These are phyloP conservation scores for Phortica magna DNA, from an alignment of 2,888 invertebrate genomes.

Conservation along the genomic window DNA sequence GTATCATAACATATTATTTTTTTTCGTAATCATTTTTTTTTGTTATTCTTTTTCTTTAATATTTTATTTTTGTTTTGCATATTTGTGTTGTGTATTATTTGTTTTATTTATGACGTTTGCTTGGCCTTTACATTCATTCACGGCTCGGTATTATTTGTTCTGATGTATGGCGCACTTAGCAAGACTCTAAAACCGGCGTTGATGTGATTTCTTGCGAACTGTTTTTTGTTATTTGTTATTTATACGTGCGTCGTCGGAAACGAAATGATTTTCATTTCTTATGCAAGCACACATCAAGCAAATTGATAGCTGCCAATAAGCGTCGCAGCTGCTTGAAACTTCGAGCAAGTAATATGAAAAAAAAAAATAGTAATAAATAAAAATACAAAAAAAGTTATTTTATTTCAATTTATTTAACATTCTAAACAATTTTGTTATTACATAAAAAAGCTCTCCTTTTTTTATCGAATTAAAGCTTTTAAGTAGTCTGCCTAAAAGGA, in stretches of 20 bases:
- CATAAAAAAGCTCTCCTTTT: too few species aligned
- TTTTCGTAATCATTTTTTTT: neutral
- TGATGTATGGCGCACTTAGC: constrained; percentile 26
- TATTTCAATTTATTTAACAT: neutral
- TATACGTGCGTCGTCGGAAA: neutral
- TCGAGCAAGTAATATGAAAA: neutral
- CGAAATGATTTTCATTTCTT: constrained; percentile 19
- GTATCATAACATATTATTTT: neutral
- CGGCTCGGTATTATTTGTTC: constrained; percentile 13
- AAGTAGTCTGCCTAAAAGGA: neutral
- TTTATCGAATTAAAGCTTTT: neutral
- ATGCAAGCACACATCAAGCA: constrained; percentile 13
- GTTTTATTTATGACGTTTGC: constrained; percentile 26
- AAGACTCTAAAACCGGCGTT: neutral
- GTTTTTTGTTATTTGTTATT: neutral
- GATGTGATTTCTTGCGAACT: constrained; percentile 23
- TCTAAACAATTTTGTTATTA: neutral
- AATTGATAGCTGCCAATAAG: constrained; percentile 26
- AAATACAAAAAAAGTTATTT: neutral
- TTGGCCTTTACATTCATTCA: neutral
- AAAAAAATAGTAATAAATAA: neutral
- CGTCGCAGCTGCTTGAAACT: neutral
- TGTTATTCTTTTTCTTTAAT: neutral
- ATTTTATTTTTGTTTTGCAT: constrained; percentile 18
- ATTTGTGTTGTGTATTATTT: constrained; percentile 3